Percentiles rank a stretch among this genome's conserved stretches.
phyloP scores from a whole-genome alignment of 2,888 invertebrate species.

The Emmelina monodactyla region DNA sequence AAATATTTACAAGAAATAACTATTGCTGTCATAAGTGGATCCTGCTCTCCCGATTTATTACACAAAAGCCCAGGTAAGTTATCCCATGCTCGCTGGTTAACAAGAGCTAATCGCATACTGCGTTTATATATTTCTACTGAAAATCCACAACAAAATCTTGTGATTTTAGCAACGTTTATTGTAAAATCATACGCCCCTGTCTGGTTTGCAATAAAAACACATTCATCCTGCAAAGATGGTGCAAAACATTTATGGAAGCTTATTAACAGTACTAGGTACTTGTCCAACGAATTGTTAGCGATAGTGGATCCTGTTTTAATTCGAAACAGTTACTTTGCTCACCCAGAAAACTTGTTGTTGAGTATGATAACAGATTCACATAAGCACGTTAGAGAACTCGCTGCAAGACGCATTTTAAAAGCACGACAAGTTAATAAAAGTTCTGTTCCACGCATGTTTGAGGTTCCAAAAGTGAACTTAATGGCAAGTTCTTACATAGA shows the following conservation, averaged over 20 bases:
- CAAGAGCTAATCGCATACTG: slow-evolving; percentile 15
- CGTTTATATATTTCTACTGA: slow-evolving; percentile 10
- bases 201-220: slow-evolving; percentile 12
- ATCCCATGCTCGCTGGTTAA: slow-evolving; percentile 17
- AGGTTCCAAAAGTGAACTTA: slow-evolving; percentile 15
- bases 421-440: slow-evolving; percentile 7
- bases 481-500: slow-evolving; percentile 14
- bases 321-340: slow-evolving; percentile 19
- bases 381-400: slow-evolving; percentile 18
- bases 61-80: slow-evolving; percentile 15
- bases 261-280: slow-evolving; percentile 15
- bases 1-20: slow-evolving; percentile 10
- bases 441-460: slow-evolving; percentile 12
- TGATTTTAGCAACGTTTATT: slow-evolving; percentile 5
- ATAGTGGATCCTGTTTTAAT: slow-evolving; percentile 13
- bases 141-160: slow-evolving; percentile 3
- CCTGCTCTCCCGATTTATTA: slow-evolving; percentile 10
- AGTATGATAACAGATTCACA: slow-evolving; percentile 17
- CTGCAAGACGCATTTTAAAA: slow-evolving; percentile 17
- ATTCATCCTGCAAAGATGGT: slow-evolving; percentile 10
- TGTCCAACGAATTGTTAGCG: slow-evolving; percentile 6
- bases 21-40: slow-evolving; percentile 7
- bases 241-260: slow-evolving; percentile 15
- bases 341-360: slow-evolving; percentile 21
- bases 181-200: slow-evolving; percentile 13